Evolutionary conservation across 2,888 invertebrate genomes (phyloP).

Genomic region (Lutraria lutraria): DNA sequence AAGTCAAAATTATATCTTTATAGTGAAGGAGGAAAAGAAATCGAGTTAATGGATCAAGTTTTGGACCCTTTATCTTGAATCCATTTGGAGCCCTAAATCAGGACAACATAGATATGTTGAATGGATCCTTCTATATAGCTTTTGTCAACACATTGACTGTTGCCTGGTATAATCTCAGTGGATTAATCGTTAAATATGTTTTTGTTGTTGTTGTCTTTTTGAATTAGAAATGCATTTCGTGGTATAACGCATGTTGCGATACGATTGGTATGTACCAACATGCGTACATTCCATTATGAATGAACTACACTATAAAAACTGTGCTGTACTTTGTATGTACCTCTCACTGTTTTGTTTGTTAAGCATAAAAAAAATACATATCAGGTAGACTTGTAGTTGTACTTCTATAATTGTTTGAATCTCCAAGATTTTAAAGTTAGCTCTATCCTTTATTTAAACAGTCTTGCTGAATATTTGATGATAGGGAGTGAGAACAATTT

Average conservation of each 20-base stretch:
- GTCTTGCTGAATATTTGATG: no score
- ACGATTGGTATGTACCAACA: neutral
- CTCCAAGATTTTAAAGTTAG: neutral
- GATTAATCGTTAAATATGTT: neutral
- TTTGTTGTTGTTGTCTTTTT: slow-evolving; percentile 9
- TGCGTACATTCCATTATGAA: neutral
- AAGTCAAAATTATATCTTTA: slow-evolving; percentile 79
- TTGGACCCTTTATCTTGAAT: neutral
- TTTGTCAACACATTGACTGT: neutral
- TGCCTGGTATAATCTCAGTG: neutral
- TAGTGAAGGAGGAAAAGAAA: slow-evolving; percentile 79
- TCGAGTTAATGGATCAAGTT: slow-evolving; percentile 44
- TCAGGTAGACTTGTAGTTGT: neutral
- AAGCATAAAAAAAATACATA: neutral
- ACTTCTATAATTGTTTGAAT: neutral
- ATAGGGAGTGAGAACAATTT: no score
- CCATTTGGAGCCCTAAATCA: neutral
- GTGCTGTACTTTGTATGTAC: neutral
- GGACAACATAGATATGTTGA: neutral
- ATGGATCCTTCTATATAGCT: neutral
- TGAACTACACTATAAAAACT: neutral
- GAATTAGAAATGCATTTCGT: neutral
- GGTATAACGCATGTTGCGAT: neutral
- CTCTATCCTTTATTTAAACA: neutral
- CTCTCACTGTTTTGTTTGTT: neutral